Conservation (phyloP, 2,888 invertebrate species). For the Fragum sueziense region DNA sequence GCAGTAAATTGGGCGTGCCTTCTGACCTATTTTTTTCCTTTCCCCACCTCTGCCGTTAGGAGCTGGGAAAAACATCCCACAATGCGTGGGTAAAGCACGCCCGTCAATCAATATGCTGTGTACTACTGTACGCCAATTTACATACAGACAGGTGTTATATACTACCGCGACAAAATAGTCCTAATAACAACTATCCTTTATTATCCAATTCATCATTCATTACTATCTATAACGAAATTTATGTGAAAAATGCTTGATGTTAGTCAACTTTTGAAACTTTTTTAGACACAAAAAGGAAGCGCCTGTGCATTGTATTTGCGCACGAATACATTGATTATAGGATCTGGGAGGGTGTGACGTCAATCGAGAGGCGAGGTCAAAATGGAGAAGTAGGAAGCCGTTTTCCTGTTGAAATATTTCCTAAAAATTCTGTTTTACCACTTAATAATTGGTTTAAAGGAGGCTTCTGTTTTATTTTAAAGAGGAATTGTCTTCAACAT, state of each 20-base stretch:
- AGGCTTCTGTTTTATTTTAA: neutral
- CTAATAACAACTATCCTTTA: too few species aligned
- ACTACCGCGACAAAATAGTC: conserved; percentile 34
- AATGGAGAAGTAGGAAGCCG: conserved; percentile 27
- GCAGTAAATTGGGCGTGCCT: conserved; percentile 38
- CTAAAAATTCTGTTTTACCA: neutral
- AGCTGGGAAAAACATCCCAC: conserved; percentile 47
- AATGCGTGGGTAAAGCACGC: conserved; percentile 14
- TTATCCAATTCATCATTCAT: too few species aligned
- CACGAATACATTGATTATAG: conserved; percentile 37
- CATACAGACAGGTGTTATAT: conserved; percentile 23
- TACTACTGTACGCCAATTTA: conserved; percentile 29
- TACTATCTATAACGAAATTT: too few species aligned
- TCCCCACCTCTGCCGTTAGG: conserved; percentile 31
- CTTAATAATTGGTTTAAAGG: neutral
- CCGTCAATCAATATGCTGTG: conserved; percentile 58
- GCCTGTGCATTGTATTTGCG: too few species aligned
- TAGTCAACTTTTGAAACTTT: too few species aligned
- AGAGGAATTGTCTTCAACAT: conserved; percentile 13
- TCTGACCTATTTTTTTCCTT: conserved; percentile 34
- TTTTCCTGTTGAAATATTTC: conserved; percentile 44
- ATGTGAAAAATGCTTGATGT: too few species aligned
- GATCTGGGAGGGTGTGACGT: conserved; percentile 58
- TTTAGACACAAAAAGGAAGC: too few species aligned
- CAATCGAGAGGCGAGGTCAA: conserved; percentile 63